phyloP scores from a whole-genome alignment of 2,888 invertebrate species.

The Drosophila barbarae region DNA sequence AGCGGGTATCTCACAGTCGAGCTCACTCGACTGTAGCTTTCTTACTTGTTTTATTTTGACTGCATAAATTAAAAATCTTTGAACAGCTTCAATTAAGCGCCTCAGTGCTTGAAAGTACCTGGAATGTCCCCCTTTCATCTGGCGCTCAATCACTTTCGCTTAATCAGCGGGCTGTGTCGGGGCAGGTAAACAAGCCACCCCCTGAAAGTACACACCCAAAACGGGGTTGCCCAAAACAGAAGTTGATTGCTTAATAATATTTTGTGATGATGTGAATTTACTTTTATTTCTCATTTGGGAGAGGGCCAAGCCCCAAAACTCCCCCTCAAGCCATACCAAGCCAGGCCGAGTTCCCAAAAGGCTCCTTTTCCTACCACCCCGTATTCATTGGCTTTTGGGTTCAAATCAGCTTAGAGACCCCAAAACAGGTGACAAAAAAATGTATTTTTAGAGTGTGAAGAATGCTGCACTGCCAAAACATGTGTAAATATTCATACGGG shows the following conservation, averaged over 20 bases:
- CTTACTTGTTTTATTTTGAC: conserved; percentile 47
- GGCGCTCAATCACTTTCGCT: conserved; percentile 65
- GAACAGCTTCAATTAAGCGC: conserved; percentile 51
- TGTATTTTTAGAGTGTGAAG: conserved; percentile 30
- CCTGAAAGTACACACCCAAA: conserved; percentile 55
- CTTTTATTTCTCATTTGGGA: conserved; percentile 75
- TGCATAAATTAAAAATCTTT: conserved; percentile 47
- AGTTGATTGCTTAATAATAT: conserved; percentile 76
- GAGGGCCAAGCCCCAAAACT: conserved; percentile 25
- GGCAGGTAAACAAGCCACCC: conserved; percentile 40
- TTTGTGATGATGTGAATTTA: conserved; percentile 76
- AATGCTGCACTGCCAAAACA: conserved; percentile 60
- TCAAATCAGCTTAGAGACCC: conserved; percentile 51
- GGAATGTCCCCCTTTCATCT: conserved; percentile 7
- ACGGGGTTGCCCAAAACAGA: conserved; percentile 46
- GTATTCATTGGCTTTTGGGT: conserved; percentile 61
- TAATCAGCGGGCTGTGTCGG: conserved; percentile 58
- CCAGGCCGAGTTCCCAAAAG: background rate
- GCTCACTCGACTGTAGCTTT: too few species aligned
- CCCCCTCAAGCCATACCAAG: background rate
- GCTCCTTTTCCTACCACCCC: conserved; percentile 14
- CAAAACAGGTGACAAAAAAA: conserved; percentile 58
- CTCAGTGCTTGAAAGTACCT: conserved; percentile 23
- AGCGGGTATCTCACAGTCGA: too few species aligned
- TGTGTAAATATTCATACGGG: conserved; percentile 68